Base-by-base conservation (phyloP, 2,888 invertebrate genomes). In the Pristionchus mayeri region DNA sequence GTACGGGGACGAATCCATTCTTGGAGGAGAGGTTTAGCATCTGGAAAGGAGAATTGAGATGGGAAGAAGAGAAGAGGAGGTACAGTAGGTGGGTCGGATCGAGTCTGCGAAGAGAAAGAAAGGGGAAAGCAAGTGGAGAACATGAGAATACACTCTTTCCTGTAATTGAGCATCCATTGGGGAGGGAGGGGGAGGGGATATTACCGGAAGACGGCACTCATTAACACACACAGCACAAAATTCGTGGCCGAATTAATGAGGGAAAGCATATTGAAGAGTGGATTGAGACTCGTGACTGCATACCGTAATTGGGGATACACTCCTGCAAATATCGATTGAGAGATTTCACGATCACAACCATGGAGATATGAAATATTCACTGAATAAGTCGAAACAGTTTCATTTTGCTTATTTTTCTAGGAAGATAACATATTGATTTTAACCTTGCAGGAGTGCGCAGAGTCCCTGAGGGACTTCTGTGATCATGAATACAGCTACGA, bases 151-250 rank as follows among this genome's bases (percentile, higher is more conserved):
- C 82, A 85, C 30, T 71, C 63, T 50, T 30, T 67, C 21, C 83
- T 52, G 71, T 27, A 44, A 27, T 7, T 89, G 88, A 16, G 90
- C 90, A 40, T n/a, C n/a, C n/a, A n/a, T n/a, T 87, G 11, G n/a
- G 27, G 34, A 63, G 30, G 44, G 21, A 24, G 50, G 34, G 34
- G 30, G 57, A 21, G 24, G 85, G 40, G 93, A 84, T 88, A 94
- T 88, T 94, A 67, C 63, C 96, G 94, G 93, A 96, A 96, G 91
- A 95, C 95, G 91, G 95, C 95, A 88, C 95, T 95, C 92, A 96
- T 95, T 75, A 95, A 95, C 89, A 96, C 96, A 93, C 96, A 96
- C 86, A 96, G 94, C 88, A 96, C 94, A 93, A 96, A 96, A 93
- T 96, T 96, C 79, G 95, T 95, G 0, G 96, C 95, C 11, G 96